Percentiles rank a stretch among this genome's conserved stretches.
Conservation (phyloP, 2,888 invertebrate species). For the Physocephala rufipes region DNA sequence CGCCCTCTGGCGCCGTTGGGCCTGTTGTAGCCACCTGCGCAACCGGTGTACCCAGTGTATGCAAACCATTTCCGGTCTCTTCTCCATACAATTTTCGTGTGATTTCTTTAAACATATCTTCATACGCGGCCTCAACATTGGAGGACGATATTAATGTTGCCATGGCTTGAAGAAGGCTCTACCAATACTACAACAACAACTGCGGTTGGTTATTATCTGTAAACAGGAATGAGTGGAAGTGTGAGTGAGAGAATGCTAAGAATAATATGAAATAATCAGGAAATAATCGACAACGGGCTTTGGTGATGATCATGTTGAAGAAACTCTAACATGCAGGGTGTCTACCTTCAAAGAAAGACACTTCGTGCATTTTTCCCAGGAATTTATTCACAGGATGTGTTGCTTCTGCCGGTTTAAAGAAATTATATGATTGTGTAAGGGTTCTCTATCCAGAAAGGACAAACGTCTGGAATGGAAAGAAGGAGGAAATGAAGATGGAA, state of each 20-base stretch:
- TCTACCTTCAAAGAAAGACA: constrained; percentile 32
- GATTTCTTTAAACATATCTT: constrained; percentile 81
- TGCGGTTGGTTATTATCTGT: constrained; percentile 55
- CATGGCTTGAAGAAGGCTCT: constrained; percentile 57
- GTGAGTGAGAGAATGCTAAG: constrained; percentile 24
- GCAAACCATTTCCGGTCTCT: constrained; percentile 70
- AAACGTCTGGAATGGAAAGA: background rate
- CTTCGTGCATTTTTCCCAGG: constrained; percentile 35
- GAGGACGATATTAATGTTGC: constrained; percentile 66
- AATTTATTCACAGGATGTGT: constrained; percentile 16
- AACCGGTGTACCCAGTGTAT: constrained; percentile 66
- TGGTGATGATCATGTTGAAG: constrained; percentile 18
- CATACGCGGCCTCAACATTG: constrained; percentile 67
- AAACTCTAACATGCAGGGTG: background rate
- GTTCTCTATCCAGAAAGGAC: background rate
- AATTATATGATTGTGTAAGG: no score
- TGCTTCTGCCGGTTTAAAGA: background rate
- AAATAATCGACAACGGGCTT: background rate
- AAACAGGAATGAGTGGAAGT: constrained; percentile 33
- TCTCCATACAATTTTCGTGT: constrained; percentile 91
- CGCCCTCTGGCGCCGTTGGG: constrained; percentile 66
- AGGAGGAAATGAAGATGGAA: background rate
- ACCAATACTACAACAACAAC: constrained; percentile 52
- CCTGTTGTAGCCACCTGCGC: constrained; percentile 66
- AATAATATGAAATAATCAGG: constrained; percentile 15